A percentile compares a stretch with the other conserved stretches of the same genome.
Evolutionary conservation across 1,140 invertebrate genomes (phyloP).

Genomic region (Pentalonia nigronervosa): DNA sequence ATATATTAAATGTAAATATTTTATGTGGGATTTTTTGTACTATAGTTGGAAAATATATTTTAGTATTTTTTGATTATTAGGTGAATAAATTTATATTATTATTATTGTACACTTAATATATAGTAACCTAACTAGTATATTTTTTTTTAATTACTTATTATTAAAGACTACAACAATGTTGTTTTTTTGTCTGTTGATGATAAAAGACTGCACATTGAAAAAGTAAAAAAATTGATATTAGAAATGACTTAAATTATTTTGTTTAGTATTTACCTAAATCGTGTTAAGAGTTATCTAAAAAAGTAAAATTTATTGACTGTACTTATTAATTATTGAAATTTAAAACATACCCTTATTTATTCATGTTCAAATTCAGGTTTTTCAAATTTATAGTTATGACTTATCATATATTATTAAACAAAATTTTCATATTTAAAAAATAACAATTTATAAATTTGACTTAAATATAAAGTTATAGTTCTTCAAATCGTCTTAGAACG

Average conservation of each 20-base stretch:
- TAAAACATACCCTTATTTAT: constrained; percentile 13
- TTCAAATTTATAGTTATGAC: constrained; percentile 5
- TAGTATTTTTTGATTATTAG: constrained; percentile 58
- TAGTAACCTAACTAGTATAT: constrained; percentile 53
- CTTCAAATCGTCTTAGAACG: neutral
- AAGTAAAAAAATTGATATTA: constrained; percentile 37
- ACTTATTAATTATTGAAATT: constrained; percentile 18
- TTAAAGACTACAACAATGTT: constrained; percentile 51
- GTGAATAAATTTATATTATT: constrained; percentile 53
- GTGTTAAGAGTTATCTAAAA: neutral
- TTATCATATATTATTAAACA: neutral
- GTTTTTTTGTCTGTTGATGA: constrained; percentile 44
- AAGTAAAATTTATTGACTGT: constrained; percentile 27
- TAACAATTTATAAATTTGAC: neutral
- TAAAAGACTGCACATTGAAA: constrained; percentile 57
- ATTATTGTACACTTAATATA: constrained; percentile 53
- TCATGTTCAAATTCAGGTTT: neutral
- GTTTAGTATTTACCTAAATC: constrained; percentile 7
- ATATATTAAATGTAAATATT: constrained; percentile 53
- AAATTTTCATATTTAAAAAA: too few relatives aligned
- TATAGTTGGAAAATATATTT: constrained; percentile 58
- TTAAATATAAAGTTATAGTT: neutral
- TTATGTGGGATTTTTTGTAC: constrained; percentile 54
- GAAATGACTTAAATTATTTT: constrained; percentile 49
- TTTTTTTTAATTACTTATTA: constrained; percentile 42